Evolutionary conservation across 2,888 invertebrate genomes (phyloP).

Genomic region (Panorpa germanica): DNA sequence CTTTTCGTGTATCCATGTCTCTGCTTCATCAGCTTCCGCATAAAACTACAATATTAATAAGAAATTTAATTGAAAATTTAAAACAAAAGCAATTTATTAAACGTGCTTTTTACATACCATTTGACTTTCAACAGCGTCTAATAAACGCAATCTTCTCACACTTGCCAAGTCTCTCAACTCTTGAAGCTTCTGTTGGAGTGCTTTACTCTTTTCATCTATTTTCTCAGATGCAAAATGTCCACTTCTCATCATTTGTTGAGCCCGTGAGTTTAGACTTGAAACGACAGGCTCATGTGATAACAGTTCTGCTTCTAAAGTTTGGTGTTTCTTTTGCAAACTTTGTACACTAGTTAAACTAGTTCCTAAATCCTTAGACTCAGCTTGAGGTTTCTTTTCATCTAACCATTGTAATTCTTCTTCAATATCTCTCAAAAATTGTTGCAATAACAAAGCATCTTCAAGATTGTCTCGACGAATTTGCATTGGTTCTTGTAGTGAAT

Average conservation of each 20-base stretch:
- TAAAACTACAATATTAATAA: slow-evolving; percentile 39
- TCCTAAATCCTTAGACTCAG: slow-evolving; percentile 51
- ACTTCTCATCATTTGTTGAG: slow-evolving; percentile 58
- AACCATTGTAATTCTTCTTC: slow-evolving; percentile 89
- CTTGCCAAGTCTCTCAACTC: slow-evolving; percentile 54
- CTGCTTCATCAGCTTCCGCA: slow-evolving; percentile 76
- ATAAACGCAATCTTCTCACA: slow-evolving; percentile 47
- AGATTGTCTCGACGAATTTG: slow-evolving; percentile 81
- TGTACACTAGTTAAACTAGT: slow-evolving; percentile 55
- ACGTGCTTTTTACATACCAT: slow-evolving; percentile 30
- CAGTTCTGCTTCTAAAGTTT: slow-evolving; percentile 76
- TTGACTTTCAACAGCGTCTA: slow-evolving; percentile 70
- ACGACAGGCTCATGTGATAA: slow-evolving; percentile 71
- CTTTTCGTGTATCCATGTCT: slow-evolving; percentile 83
- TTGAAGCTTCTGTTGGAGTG: slow-evolving; percentile 48
- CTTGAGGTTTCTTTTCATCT: slow-evolving; percentile 51
- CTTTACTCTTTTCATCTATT: slow-evolving; percentile 46
- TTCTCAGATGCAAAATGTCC: slow-evolving; percentile 70
- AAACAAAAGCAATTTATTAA: slow-evolving; percentile 6
- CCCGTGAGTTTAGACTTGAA: slow-evolving; percentile 49
- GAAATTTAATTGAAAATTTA: slow-evolving; percentile 4
- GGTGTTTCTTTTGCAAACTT: slow-evolving; percentile 83
- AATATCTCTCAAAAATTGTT: slow-evolving; percentile 80
- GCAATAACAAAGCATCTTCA: slow-evolving; percentile 72
- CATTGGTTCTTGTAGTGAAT: slow-evolving; percentile 73